These are phyloP conservation scores for Mythimna impura DNA, from an alignment of 2,888 invertebrate genomes.

Conservation along the genomic window DNA sequence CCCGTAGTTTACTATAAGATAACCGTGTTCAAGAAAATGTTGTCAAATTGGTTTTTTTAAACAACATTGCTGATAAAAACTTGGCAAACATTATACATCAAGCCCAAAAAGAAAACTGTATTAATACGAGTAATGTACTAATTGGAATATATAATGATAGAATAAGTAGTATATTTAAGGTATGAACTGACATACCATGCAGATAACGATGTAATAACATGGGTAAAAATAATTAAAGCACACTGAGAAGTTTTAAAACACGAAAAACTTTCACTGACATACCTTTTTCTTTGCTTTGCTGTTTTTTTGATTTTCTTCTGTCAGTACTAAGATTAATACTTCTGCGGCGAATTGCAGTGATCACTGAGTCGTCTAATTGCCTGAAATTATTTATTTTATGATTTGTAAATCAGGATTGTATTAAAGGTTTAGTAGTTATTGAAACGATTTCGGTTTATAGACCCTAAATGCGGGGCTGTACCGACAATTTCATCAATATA, in stretches of 20 bases:
- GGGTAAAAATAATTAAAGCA: conserved; percentile 51
- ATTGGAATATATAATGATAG: conserved; percentile 15
- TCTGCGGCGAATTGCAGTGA: conserved; percentile 93
- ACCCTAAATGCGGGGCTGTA: background rate
- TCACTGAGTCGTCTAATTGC: conserved; percentile 92
- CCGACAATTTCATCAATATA: background rate
- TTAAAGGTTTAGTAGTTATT: background rate
- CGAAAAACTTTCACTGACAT: conserved; percentile 66
- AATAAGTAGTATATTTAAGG: conserved; percentile 43
- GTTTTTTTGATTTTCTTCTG: conserved; percentile 93
- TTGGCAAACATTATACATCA: conserved; percentile 37
- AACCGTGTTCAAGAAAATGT: background rate
- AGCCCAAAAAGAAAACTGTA: conserved; percentile 23
- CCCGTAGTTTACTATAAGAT: background rate
- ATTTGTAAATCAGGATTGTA: background rate
- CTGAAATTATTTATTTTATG: conserved; percentile 73
- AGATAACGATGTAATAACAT: conserved; percentile 39
- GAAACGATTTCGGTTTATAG: background rate
- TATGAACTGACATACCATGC: conserved; percentile 62
- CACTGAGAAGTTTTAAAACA: conserved; percentile 47
- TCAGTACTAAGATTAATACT: conserved; percentile 89
- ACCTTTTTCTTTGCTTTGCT: conserved; percentile 93
- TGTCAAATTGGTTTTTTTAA: conserved; percentile 27
- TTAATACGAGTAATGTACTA: conserved; percentile 6
- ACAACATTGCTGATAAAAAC: conserved; percentile 27